Base-by-base conservation (phyloP, 2,113 vertebrate genomes). In the Callorhinus ursinus region DNA sequence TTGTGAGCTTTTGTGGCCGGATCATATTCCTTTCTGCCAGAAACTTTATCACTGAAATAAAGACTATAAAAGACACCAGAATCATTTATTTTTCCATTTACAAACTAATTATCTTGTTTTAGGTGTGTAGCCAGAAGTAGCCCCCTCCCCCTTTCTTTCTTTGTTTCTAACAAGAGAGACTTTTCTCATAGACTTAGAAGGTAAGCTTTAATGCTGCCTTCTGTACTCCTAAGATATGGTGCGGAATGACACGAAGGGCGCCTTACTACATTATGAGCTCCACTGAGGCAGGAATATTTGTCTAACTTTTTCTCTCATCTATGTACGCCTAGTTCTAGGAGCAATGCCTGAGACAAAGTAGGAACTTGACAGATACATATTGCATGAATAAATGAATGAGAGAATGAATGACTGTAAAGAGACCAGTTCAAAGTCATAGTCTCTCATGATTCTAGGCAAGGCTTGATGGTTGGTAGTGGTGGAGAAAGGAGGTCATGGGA, bases 1-100 rank as follows among this genome's bases (percentile, higher is more conserved):
- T n/a, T 42, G 33, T 49, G 28, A 53, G 1, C 5, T 76, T 88
- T n/a, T 16, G 24, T 71, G 22, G 13, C 2, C 19, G 49, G 57
- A 74, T 80, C 4, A 46, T 46, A 11, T 46, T 72, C 18, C 10
- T 82, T 92, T 61, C 57, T 90, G 31, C 22, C 31, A 76, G n/a
- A 91, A 85, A 81, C 12, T 57, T 72, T 61, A 71, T 82, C 3
- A 81, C 13, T 93, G 26, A 95, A 74, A 69, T 92, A 59, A 87
- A 79, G 39, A 79, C 59, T 53, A 42, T 13, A 59, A 63, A 94
- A 87, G 31, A 93, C 12, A 61, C 0, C 7, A 9, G 7, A 36
- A 95, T 39, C 13, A 71, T 24, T n/a, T 55, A 46, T 71, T 33
- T 39, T 91, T 59, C 36, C n/a, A 28, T 46, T 31, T 80, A n/a